These are phyloP conservation scores for Lasiurus borealis DNA, from an alignment of 2,113 vertebrate species.

Conservation along the genomic window DNA sequence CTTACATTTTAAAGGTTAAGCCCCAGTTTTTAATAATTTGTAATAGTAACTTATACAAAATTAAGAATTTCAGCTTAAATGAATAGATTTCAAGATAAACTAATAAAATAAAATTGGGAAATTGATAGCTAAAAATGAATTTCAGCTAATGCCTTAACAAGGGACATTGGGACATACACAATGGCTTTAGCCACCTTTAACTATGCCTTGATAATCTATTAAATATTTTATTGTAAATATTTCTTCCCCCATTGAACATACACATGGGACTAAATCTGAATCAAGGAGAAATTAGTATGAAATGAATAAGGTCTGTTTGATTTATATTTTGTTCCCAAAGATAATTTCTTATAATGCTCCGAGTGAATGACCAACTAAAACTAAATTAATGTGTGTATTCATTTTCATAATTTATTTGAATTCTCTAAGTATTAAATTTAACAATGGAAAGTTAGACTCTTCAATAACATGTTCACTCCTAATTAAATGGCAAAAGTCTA, in stretches of 20 bases:
- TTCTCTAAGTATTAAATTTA: slow-evolving; percentile 52
- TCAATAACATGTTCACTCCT: neutral
- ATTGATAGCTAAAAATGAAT: slow-evolving; percentile 7
- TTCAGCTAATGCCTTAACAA: slow-evolving; percentile 32
- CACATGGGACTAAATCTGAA: neutral
- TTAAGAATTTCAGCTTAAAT: slow-evolving; percentile 35
- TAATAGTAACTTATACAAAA: neutral
- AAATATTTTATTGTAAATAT: slow-evolving; percentile 43
- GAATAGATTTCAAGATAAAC: neutral
- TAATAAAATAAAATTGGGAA: slow-evolving; percentile 14
- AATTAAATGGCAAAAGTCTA: slow-evolving; percentile 11
- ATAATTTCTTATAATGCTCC: neutral
- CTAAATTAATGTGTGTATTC: neutral
- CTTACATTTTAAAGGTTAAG: neutral
- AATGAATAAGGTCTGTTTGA: neutral
- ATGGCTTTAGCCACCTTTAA: neutral
- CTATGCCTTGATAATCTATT: neutral
- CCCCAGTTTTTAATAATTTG: neutral
- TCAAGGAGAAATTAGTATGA: slow-evolving; percentile 43
- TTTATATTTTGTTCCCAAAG: slow-evolving; percentile 53
- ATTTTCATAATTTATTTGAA: slow-evolving; percentile 40
- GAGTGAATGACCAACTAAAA: slow-evolving; percentile 18
- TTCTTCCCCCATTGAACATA: slow-evolving; percentile 2
- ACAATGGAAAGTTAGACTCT: neutral
- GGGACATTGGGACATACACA: neutral